Evolutionary conservation across 2,888 invertebrate genomes (phyloP).

Genomic region (Thalpophila matura): DNA sequence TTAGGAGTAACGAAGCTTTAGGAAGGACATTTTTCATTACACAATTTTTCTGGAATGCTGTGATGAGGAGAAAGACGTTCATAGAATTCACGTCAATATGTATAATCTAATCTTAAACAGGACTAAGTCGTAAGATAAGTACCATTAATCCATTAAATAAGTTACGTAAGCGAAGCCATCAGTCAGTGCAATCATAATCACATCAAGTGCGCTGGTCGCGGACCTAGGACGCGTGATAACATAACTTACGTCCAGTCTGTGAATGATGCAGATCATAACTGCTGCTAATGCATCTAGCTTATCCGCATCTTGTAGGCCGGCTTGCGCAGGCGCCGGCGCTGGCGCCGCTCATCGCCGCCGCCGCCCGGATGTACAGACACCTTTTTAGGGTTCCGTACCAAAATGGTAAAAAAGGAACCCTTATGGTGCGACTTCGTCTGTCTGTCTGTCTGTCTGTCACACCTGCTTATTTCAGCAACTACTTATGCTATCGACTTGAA

Average conservation of each 20-base stretch:
- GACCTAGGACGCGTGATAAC: background rate
- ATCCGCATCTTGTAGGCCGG: slow-evolving; percentile 10
- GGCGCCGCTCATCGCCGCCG: background rate
- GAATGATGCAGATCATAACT: slow-evolving; percentile 2
- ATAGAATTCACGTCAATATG: background rate
- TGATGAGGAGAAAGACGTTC: no score
- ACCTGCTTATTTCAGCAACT: no score
- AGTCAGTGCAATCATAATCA: background rate
- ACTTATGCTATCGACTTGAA: no score
- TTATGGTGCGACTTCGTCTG: no score
- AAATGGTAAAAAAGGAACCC: no score
- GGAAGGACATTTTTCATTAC: no score
- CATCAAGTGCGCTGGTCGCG: slow-evolving; percentile 8
- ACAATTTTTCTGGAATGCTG: no score
- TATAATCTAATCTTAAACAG: background rate
- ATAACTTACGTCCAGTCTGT: background rate
- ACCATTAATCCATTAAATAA: slow-evolving; percentile 5
- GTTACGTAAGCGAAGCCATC: background rate
- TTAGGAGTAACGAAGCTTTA: no score
- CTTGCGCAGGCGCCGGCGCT: slow-evolving; percentile 4
- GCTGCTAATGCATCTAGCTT: background rate
- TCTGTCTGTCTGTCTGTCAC: no score
- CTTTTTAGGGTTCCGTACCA: no score
- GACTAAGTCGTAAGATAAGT: background rate
- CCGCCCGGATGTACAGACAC: slow-evolving; percentile 5